Evolutionary conservation across 37 sponge, comb jelly and placozoan species (phyloP).

Genomic region (Ephydatia muelleri): DNA sequence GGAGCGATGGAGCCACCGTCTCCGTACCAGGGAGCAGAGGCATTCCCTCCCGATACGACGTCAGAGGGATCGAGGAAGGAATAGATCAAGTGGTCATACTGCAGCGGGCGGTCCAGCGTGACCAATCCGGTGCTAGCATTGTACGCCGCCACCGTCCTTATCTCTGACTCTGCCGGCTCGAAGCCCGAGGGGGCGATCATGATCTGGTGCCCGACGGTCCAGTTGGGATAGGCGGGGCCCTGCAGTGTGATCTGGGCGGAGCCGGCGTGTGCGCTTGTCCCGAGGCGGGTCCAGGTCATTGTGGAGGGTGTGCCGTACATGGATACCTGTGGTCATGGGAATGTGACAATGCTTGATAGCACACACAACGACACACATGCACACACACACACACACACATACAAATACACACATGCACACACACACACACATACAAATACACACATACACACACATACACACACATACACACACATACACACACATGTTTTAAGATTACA

Average conservation of each 20-base stretch:
- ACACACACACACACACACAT: no score
- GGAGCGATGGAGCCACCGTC: slow-evolving; percentile 51
- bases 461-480: no score
- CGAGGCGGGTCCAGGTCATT: slow-evolving; percentile 56
- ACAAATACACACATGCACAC: no score
- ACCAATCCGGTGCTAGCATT: slow-evolving; percentile 7
- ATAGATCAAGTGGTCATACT: slow-evolving; percentile 49
- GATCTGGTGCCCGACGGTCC: slow-evolving; percentile 72
- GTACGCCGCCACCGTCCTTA: slow-evolving; percentile 35
- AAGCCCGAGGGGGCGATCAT: slow-evolving; percentile 82
- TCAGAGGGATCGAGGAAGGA: slow-evolving; percentile 43
- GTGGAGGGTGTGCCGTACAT: slow-evolving; percentile 47
- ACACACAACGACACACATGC: no score
- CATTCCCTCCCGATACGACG: background rate
- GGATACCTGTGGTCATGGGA: slow-evolving; percentile 38
- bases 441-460: background rate
- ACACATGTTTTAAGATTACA: background rate
- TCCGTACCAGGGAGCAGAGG: slow-evolving; percentile 35
- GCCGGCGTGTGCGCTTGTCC: slow-evolving; percentile 37
- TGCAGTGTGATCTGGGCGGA: slow-evolving; percentile 10
- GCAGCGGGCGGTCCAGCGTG: slow-evolving; percentile 55
- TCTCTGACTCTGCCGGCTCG: slow-evolving; percentile 66
- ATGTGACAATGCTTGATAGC: background rate
- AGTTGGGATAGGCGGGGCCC: slow-evolving; percentile 33
- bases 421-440: no score